Conservation (phyloP, 2,113 vertebrate genomes). For the Spilogale gracilis region DNA sequence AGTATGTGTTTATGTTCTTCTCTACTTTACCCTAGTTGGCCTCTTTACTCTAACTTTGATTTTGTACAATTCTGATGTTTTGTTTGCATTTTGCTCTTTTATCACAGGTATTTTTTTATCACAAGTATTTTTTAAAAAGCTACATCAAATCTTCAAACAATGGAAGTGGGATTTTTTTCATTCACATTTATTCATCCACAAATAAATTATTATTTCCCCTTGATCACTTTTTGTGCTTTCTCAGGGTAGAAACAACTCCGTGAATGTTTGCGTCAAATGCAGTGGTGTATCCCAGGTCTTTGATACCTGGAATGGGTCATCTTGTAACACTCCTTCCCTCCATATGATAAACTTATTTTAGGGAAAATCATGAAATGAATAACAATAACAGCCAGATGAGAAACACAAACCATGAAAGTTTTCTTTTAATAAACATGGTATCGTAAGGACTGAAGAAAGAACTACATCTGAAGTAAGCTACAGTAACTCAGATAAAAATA, state of each 20-base stretch:
- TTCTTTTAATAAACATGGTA: conserved; percentile 14
- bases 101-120: not conserved
- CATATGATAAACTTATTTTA: not conserved
- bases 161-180: not conserved
- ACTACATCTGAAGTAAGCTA: not conserved
- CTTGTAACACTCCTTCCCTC: not conserved
- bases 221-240: not conserved
- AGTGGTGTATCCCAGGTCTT: not conserved
- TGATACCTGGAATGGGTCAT: not conserved
- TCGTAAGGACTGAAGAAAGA: not conserved
- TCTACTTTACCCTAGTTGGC: not conserved
- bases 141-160: not conserved
- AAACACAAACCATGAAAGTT: not conserved
- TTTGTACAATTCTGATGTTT: not conserved
- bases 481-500: too few relatives aligned
- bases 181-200: not conserved
- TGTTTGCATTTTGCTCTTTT: conserved; percentile 19
- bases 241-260: not conserved
- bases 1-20: not conserved
- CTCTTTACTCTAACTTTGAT: not conserved
- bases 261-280: not conserved
- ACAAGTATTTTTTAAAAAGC: not conserved
- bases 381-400: not conserved
- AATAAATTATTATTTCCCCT: not conserved
- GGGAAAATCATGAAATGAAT: not conserved